Percentiles rank a stretch among this genome's conserved stretches.
phyloP scores from a whole-genome alignment of 1,140 invertebrate genomes.

The Sycophaga agraensis region DNA sequence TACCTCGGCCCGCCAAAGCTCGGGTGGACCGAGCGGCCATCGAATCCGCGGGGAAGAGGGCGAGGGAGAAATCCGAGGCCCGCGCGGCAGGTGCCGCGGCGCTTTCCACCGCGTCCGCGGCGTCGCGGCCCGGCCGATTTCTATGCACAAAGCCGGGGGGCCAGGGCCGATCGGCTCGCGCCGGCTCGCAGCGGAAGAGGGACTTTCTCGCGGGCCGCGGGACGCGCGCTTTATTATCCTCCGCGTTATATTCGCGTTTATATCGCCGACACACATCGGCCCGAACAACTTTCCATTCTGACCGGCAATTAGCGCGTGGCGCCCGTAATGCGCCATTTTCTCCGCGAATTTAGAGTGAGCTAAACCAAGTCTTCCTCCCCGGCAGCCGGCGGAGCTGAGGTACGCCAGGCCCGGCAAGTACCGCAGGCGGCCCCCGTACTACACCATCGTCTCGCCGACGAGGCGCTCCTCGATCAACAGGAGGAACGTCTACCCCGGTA shows the following conservation, averaged over 20 bases:
- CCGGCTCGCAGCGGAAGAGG: too few relatives aligned
- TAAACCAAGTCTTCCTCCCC: conserved; percentile 17
- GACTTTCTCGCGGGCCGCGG: neutral
- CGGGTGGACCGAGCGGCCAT: too few relatives aligned
- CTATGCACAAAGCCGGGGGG: too few relatives aligned
- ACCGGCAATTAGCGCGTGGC: conserved; percentile 30
- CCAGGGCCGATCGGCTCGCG: too few relatives aligned
- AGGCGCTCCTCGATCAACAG: conserved; percentile 39
- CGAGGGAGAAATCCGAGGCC: too few relatives aligned
- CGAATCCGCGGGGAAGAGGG: too few relatives aligned
- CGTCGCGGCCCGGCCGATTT: too few relatives aligned
- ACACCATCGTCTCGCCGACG: conserved; percentile 22
- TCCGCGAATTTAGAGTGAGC: neutral
- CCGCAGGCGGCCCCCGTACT: conserved; percentile 39
- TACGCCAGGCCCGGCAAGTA: conserved; percentile 37
- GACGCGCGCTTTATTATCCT: neutral
- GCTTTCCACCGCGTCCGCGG: too few relatives aligned
- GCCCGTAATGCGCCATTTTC: conserved; percentile 22
- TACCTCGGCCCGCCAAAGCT: too few relatives aligned
- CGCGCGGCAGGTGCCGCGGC: too few relatives aligned
- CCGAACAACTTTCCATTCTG: conserved; percentile 21
- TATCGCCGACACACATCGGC: conserved; percentile 21
- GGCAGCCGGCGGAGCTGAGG: conserved; percentile 51
- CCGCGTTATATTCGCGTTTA: neutral
- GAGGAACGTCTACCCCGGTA: conserved; percentile 43